Percentiles rank a stretch among this genome's conserved stretches.
Conservation (phyloP, 2,888 invertebrate species). For the Idaea dimidiata region DNA sequence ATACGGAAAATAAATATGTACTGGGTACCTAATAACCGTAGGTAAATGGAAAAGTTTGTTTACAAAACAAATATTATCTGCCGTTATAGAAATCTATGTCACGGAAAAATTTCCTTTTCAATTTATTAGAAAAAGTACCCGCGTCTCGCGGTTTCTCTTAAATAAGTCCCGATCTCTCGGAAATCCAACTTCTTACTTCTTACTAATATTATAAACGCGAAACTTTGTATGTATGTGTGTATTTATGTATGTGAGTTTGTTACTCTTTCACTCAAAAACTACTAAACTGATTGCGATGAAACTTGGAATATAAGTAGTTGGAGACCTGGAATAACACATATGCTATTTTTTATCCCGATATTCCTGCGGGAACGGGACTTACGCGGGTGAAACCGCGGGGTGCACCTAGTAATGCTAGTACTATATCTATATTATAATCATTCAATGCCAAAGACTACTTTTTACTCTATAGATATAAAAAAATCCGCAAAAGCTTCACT, state of each 20-base stretch:
- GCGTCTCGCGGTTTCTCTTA: not conserved
- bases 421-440: no score
- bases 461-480: not conserved
- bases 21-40: not conserved
- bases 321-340: no score
- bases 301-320: no score
- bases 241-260: not conserved
- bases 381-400: no score
- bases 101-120: not conserved
- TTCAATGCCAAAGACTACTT: not conserved
- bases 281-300: no score
- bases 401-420: no score
- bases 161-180: not conserved
- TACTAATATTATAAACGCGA: no score
- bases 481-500: not conserved
- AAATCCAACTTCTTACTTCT: no score
- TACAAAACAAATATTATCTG: constrained; percentile 35
- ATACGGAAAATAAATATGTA: not conserved
- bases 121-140: not conserved
- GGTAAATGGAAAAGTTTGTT: constrained; percentile 40
- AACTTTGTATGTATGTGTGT: not conserved
- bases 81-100: not conserved
- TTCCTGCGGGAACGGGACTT: no score
- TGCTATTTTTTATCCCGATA: no score
- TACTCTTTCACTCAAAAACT: no score